phyloP scores from a whole-genome alignment of 2,113 vertebrate genomes.

The Solenodon paradoxus region DNA sequence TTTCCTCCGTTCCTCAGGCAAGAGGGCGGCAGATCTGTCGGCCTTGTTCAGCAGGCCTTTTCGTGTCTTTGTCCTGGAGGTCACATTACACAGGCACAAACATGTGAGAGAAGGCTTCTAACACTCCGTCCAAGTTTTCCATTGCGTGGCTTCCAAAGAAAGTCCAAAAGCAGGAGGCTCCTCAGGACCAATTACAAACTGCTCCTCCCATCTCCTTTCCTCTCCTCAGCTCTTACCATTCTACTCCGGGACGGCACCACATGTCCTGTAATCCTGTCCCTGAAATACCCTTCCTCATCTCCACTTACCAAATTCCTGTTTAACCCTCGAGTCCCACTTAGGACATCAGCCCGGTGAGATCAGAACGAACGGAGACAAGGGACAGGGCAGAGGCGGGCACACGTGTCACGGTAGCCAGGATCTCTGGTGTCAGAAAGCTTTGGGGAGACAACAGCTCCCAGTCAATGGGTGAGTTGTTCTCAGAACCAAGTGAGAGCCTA shows the following conservation, averaged over 20 bases:
- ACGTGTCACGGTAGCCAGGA: background rate
- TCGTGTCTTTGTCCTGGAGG: background rate
- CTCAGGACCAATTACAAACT: background rate
- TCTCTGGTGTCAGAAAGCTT: background rate
- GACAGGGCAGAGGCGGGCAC: background rate
- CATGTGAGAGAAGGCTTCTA: background rate
- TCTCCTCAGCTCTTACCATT: background rate
- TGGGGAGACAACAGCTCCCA: background rate
- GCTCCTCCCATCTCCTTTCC: background rate
- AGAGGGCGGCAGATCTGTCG: background rate
- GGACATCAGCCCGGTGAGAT: background rate
- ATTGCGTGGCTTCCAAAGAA: background rate
- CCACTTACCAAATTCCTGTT: conserved; percentile 40
- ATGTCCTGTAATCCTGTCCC: conserved; percentile 1
- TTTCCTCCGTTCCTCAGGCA: background rate
- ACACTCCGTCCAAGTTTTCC: background rate
- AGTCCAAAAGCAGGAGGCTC: background rate
- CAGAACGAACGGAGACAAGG: conserved; percentile 32
- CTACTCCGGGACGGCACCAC: background rate
- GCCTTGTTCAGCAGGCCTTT: background rate
- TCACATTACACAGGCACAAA: background rate
- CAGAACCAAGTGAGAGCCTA: background rate
- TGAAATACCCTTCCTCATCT: conserved; percentile 3
- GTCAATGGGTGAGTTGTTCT: background rate
- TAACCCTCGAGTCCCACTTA: background rate